Conservation (phyloP, 1,140 invertebrate species). For the Hyles vespertilio region DNA sequence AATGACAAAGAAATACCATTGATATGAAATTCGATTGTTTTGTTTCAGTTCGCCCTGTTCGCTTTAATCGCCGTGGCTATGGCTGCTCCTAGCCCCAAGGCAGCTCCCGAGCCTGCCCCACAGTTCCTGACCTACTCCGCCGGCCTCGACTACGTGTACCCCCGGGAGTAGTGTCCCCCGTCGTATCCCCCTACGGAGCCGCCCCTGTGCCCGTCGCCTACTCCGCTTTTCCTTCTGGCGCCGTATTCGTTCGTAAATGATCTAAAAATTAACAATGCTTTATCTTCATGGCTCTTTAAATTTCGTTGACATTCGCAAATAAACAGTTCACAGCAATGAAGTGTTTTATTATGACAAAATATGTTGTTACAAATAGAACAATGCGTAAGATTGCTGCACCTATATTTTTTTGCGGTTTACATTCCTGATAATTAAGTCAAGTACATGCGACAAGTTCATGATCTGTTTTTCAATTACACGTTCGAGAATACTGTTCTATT, state of each 20-base stretch:
- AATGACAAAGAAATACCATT: background rate
- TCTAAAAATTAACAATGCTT: too few species aligned
- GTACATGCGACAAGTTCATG: too few species aligned
- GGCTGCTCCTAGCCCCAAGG: slow-evolving; percentile 35
- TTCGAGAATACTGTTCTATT: too few species aligned
- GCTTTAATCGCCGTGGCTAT: slow-evolving; percentile 55
- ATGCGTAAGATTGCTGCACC: too few species aligned
- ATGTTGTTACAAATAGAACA: too few species aligned
- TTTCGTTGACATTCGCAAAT: too few species aligned
- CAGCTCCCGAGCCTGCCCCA: slow-evolving; percentile 26
- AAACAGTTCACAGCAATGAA: too few species aligned
- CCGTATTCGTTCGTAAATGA: slow-evolving; percentile 9
- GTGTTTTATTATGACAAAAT: too few species aligned
- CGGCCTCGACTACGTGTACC: slow-evolving; percentile 36
- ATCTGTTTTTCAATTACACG: too few species aligned
- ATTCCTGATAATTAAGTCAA: too few species aligned
- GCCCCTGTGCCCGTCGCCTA: slow-evolving; percentile 17
- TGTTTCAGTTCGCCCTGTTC: slow-evolving; percentile 48
- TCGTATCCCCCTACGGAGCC: slow-evolving; percentile 32
- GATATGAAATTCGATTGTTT: slow-evolving; percentile 16
- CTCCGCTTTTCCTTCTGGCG: slow-evolving; percentile 33
- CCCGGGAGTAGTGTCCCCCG: slow-evolving; percentile 17
- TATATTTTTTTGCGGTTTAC: too few species aligned
- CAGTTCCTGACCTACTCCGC: slow-evolving; percentile 35
- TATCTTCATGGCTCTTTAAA: too few species aligned